These are phyloP conservation scores for Beris chalybata DNA, from an alignment of 2,888 invertebrate genomes.

Conservation along the genomic window DNA sequence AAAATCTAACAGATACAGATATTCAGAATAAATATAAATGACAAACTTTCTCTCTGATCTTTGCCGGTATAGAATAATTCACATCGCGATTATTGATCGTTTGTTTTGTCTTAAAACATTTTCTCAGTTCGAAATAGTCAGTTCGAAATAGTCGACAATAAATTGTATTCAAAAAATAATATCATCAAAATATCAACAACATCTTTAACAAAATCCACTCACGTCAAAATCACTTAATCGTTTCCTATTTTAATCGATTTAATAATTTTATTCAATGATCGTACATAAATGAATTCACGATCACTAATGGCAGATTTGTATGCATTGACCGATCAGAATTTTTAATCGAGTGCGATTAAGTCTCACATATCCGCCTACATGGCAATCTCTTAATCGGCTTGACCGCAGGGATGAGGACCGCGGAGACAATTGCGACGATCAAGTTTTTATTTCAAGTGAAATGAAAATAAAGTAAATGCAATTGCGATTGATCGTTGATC, in stretches of 20 bases:
- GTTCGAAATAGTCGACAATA: no score
- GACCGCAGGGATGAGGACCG: not conserved
- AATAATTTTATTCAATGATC: constrained; percentile 20
- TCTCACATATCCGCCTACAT: constrained; percentile 18
- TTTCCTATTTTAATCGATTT: constrained; percentile 7
- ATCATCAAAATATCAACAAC: no score
- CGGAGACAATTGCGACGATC: not conserved
- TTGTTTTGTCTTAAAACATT: no score
- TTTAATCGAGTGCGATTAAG: constrained; percentile 29
- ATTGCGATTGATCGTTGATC: constrained; percentile 7
- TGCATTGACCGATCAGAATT: constrained; percentile 24
- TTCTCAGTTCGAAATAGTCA: no score
- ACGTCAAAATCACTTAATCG: constrained; percentile 15
- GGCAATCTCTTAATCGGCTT: not conserved
- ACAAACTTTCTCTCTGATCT: no score
- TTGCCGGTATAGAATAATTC: no score
- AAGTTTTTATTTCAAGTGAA: not conserved
- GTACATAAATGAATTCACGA: not conserved
- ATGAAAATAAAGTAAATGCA: no score
- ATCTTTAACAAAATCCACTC: constrained; percentile 12
- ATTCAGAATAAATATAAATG: no score
- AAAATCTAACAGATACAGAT: no score
- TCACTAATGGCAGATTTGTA: constrained; percentile 19
- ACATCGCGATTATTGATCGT: no score
- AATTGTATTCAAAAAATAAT: no score